Conservation (phyloP, 2,797 vertebrate species). For the Urosaurus nigricauda region DNA sequence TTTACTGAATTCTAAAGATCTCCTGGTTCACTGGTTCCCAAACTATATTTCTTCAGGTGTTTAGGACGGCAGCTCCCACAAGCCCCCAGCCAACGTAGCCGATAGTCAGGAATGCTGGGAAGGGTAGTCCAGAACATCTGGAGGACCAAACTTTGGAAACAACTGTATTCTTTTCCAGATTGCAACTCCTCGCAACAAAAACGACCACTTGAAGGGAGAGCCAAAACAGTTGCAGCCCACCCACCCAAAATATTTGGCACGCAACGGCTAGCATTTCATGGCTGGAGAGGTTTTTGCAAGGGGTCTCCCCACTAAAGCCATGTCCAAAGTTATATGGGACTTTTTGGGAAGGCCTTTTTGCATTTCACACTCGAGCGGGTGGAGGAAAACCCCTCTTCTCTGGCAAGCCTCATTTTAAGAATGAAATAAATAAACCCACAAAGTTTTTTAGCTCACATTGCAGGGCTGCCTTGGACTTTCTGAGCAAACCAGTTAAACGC, state of each 20-base stretch:
- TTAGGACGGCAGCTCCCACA: too few relatives aligned
- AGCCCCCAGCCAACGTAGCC: too few relatives aligned
- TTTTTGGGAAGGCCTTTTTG: neutral
- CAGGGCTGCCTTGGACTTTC: neutral
- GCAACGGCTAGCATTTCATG: neutral
- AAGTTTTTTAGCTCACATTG: neutral
- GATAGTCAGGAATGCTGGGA: too few relatives aligned
- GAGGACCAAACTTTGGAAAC: too few relatives aligned
- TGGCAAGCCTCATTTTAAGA: neutral
- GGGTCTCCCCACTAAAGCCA: neutral
- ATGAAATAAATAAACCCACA: too few relatives aligned
- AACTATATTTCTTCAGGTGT: too few relatives aligned
- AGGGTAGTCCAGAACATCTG: too few relatives aligned
- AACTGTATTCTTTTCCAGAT: slow-evolving; percentile 7
- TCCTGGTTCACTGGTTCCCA: neutral
- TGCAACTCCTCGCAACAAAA: neutral
- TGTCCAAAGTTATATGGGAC: neutral
- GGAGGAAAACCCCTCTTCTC: neutral
- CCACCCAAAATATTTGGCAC: neutral
- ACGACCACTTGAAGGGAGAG: neutral
- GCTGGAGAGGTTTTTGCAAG: neutral
- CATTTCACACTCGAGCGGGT: neutral
- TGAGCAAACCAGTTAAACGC: neutral
- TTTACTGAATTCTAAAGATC: slow-evolving; percentile 60
- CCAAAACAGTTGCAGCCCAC: too few relatives aligned